Conservation (phyloP, 2,888 invertebrate species). For the Sminthurinus aureus region DNA sequence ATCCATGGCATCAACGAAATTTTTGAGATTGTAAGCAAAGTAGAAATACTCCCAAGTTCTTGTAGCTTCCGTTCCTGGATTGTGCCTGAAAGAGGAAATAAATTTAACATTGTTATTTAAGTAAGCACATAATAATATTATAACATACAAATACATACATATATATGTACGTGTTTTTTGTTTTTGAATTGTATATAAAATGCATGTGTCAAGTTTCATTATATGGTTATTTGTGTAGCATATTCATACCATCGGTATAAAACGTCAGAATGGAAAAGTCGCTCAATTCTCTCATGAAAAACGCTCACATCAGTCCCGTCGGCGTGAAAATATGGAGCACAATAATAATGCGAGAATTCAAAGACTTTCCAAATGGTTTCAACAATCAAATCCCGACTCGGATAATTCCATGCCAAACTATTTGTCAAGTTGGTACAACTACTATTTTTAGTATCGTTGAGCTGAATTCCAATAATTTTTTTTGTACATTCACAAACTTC, state of each 20-base stretch:
- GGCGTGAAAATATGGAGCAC: conserved; percentile 2
- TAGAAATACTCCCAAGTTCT: conserved; percentile 15
- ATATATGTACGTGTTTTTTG: no score
- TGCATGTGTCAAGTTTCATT: no score
- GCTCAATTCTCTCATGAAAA: conserved; percentile 25
- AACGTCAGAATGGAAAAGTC: conserved; percentile 22
- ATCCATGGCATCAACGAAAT: not conserved
- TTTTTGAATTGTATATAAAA: no score
- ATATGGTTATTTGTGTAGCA: no score
- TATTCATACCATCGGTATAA: conserved; percentile 22
- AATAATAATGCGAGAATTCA: conserved; percentile 16
- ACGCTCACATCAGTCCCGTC: not conserved
- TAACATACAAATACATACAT: no score
- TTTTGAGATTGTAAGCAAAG: not conserved
- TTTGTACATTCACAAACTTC: not conserved
- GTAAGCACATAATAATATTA: no score
- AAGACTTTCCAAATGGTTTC: conserved; percentile 27
- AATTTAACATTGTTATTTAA: no score
- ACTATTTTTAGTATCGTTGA: not conserved
- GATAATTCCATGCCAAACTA: not conserved
- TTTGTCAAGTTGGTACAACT: not conserved
- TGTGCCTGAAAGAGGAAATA: no score
- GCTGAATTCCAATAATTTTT: not conserved
- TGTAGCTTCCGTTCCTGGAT: not conserved
- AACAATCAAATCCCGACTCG: conserved; percentile 4